Conservation (phyloP, 2,888 invertebrate genomes). For the Ferrisia virgata region DNA sequence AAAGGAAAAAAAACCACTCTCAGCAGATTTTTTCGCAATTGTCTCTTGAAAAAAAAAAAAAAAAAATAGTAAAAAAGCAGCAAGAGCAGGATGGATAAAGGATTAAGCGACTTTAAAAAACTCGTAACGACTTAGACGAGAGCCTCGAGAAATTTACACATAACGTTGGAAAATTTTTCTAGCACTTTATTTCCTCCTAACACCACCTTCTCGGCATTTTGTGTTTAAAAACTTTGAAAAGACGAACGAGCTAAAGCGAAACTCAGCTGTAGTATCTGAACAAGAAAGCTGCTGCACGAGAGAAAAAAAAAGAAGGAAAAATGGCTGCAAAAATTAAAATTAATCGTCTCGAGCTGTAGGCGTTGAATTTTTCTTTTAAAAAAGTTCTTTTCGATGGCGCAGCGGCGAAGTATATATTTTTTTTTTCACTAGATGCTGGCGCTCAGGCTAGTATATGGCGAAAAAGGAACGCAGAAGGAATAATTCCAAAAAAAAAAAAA, state of each 20-base stretch:
- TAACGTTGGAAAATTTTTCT: neutral
- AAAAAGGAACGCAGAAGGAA: neutral
- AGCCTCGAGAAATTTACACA: neutral
- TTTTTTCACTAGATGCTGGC: neutral
- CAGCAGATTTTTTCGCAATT: neutral
- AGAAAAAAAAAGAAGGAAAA: neutral
- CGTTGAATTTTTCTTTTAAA: slow-evolving; percentile 24
- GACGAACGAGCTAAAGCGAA: neutral
- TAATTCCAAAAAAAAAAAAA: neutral
- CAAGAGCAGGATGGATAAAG: neutral
- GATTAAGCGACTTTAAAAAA: slow-evolving; percentile 5
- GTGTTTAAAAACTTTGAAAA: neutral
- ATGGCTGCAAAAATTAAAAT: slow-evolving; percentile 23
- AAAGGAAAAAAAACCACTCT: neutral
- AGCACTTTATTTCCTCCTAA: neutral
- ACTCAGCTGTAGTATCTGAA: neutral
- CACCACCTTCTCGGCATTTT: neutral
- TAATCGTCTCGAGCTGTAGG: slow-evolving; percentile 24
- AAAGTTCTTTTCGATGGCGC: neutral
- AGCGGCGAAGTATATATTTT: neutral
- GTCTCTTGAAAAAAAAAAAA: neutral
- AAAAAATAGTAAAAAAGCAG: neutral
- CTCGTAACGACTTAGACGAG: neutral
- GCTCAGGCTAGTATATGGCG: neutral
- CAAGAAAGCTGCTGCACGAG: neutral